Base-by-base conservation (phyloP, 2,888 invertebrate genomes). In the Epinotia demarniana region DNA sequence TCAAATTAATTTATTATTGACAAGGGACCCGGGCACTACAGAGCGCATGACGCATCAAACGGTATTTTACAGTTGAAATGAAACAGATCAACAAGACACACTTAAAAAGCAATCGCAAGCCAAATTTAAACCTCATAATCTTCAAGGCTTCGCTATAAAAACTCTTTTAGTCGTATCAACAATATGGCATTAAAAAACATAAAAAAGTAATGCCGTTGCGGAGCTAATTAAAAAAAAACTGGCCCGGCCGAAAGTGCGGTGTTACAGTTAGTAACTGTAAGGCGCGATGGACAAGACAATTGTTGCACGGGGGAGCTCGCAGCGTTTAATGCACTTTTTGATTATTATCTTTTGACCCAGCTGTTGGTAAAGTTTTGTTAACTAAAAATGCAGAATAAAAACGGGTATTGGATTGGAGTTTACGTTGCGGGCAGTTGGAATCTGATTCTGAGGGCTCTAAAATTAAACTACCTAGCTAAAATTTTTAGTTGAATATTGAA, bases 191-290 rank as follows among this genome's bases (percentile, higher is more conserved):
- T 67, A 69, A 68, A 64, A 77, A 79, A 78, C 77, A 77, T 75
- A 78, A 81, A 79, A 33, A 78, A 83, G 84, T 81, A 81, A 80
- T 78, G 79, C 79, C 74, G 78, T 77, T 80, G 73, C 70, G 77
- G 61, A 53, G 79, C 80, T 88, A 90, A 90, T 91, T 89, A 90
- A 88, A 88, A 89, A 86, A 90, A 82, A 89, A 75, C 86, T 81
- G 83, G 83, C 82, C 84, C 84, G 78, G 86, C 87, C 88, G 81
- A 92, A 92, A 90, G 85, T 90, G 89, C 89, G 89, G 86, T 89
- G 84, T 83, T 91, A 92, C 92, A 89, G 92, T 92, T 92, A 92
- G 83, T 89, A 92, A 89, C 89, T 83, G 89, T 89, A 89, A 91
- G 87, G 85, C 84, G 87, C 89, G 87, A 89, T 85, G 88, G 81